These are phyloP conservation scores for Aphaenogaster floridana DNA, from an alignment of 1,140 invertebrate species.

Conservation along the genomic window DNA sequence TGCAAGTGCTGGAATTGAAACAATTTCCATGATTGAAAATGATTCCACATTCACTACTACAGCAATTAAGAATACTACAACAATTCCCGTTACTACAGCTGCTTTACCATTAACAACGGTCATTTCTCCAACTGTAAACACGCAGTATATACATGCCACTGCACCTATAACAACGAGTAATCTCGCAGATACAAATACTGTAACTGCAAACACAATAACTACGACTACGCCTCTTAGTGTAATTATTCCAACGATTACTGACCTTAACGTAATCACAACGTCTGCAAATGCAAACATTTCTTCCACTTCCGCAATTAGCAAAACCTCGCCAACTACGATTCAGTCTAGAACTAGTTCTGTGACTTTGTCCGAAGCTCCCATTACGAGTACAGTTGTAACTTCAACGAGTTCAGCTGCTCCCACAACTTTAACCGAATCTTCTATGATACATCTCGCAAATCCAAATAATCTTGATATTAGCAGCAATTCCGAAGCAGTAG, in stretches of 20 bases:
- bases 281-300: neutral
- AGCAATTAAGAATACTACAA: neutral
- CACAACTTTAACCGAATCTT: conserved; percentile 1
- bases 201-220: neutral
- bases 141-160: neutral
- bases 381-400: neutral
- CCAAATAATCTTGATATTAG: neutral
- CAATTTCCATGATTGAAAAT: neutral
- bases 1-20: neutral
- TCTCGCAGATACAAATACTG: neutral
- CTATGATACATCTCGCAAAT: neutral
- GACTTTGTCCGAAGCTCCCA: neutral
- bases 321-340: neutral
- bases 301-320: neutral
- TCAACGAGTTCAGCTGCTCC: neutral
- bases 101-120: neutral
- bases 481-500: neutral
- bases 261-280: neutral
- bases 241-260: conserved; percentile 3
- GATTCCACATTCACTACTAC: neutral
- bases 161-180: neutral
- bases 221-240: neutral
- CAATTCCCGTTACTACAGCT: neutral
- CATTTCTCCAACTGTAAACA: neutral
- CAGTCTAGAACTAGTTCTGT: neutral